Percentiles rank a stretch among this genome's conserved stretches.
These are phyloP conservation scores for Phaenicophaeus curvirostris DNA, from an alignment of 2,797 vertebrate species.

Conservation along the genomic window DNA sequence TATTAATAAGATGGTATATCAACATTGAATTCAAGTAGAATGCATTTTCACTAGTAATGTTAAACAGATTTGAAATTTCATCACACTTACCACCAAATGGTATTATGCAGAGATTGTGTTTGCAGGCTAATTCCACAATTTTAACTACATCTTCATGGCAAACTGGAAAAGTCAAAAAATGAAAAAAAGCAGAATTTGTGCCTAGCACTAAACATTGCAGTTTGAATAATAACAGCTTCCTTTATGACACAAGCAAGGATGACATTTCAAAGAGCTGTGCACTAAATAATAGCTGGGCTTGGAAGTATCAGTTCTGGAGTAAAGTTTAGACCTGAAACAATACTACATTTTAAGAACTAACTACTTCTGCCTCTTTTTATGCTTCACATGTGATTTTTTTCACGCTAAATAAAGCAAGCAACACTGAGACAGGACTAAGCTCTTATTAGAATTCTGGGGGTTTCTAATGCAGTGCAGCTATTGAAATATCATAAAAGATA, in stretches of 20 bases:
- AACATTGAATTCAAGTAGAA: neutral
- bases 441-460: neutral
- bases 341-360: neutral
- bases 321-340: neutral
- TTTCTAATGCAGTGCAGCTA: neutral
- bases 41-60: neutral
- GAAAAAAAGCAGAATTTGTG: neutral
- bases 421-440: neutral
- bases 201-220: neutral
- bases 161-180: slow-evolving; percentile 74
- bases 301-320: neutral
- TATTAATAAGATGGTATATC: neutral
- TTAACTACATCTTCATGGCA: slow-evolving; percentile 95
- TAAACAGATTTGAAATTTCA: neutral
- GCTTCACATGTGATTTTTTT: neutral
- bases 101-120: slow-evolving; percentile 95
- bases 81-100: slow-evolving; percentile 92
- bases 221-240: neutral
- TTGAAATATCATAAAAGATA: neutral
- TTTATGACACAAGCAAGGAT: neutral
- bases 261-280: neutral
- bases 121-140: slow-evolving; percentile 94
- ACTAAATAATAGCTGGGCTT: neutral
- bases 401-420: neutral
- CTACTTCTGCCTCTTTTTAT: neutral